Conservation (phyloP, 2,797 vertebrate genomes). For the Enteromius paludinosus region DNA sequence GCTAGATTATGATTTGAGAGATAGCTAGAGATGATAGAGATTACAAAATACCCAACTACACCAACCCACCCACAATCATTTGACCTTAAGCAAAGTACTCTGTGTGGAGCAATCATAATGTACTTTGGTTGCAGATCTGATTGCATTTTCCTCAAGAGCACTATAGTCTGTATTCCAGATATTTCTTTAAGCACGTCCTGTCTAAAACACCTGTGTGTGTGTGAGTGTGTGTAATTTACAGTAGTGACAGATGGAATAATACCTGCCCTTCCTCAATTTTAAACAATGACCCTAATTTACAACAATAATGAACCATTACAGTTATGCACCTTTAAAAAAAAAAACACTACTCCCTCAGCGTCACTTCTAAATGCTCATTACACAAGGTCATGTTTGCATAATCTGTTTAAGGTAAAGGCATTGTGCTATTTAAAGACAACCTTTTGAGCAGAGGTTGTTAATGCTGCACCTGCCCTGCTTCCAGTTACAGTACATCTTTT, state of each 20-base stretch:
- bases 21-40: background rate
- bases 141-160: background rate
- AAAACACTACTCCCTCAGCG: slow-evolving; percentile 3
- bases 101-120: slow-evolving; percentile 1
- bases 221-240: slow-evolving; percentile 6
- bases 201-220: background rate
- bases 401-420: slow-evolving; percentile 40
- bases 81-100: background rate
- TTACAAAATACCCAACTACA: background rate
- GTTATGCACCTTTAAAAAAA: slow-evolving; percentile 25
- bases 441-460: background rate
- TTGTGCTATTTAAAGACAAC: slow-evolving; percentile 41
- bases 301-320: slow-evolving; percentile 1
- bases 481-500: background rate
- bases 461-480: background rate
- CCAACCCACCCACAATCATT: background rate
- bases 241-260: background rate
- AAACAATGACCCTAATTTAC: slow-evolving; percentile 13
- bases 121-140: background rate
- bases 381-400: slow-evolving; percentile 39
- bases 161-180: background rate
- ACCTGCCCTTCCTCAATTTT: background rate
- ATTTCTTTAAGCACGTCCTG: background rate
- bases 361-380: slow-evolving; percentile 32
- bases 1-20: background rate